Evolutionary conservation across 2,113 vertebrate genomes (phyloP).

Genomic region (Lepidothrix coronata): DNA sequence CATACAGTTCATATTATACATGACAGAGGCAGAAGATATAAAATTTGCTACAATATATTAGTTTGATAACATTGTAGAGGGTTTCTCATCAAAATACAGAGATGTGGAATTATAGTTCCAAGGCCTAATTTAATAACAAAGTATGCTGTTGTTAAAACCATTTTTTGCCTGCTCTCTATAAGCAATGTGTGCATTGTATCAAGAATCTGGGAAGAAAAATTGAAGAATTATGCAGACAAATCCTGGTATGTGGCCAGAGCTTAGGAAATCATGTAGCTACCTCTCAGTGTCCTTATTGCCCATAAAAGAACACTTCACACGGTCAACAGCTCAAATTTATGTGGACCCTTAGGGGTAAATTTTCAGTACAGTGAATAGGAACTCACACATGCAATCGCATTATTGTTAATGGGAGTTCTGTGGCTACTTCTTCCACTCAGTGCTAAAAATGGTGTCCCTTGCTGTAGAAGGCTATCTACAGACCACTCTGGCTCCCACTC

Average conservation of each 20-base stretch:
- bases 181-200: not conserved
- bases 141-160: conserved; percentile 19
- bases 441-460: conserved; percentile 30
- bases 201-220: conserved; percentile 57
- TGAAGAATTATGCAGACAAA: conserved; percentile 61
- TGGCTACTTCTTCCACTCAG: conserved; percentile 29
- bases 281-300: conserved; percentile 61
- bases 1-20: conserved; percentile 36
- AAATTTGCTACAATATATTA: conserved; percentile 51
- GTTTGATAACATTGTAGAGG: conserved; percentile 62
- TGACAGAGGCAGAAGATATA: conserved; percentile 26
- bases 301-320: conserved; percentile 73
- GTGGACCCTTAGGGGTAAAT: conserved; percentile 71
- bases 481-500: not conserved
- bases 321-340: conserved; percentile 76
- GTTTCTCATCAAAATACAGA: conserved; percentile 57
- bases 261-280: conserved; percentile 63
- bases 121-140: conserved; percentile 52
- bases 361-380: conserved; percentile 61
- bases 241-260: conserved; percentile 37
- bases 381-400: conserved; percentile 39
- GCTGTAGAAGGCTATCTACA: conserved; percentile 1
- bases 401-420: conserved; percentile 66
- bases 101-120: conserved; percentile 21
- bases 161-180: not conserved